Evolutionary conservation across 2,888 invertebrate genomes (phyloP).

Genomic region (Bellardia bayeri): DNA sequence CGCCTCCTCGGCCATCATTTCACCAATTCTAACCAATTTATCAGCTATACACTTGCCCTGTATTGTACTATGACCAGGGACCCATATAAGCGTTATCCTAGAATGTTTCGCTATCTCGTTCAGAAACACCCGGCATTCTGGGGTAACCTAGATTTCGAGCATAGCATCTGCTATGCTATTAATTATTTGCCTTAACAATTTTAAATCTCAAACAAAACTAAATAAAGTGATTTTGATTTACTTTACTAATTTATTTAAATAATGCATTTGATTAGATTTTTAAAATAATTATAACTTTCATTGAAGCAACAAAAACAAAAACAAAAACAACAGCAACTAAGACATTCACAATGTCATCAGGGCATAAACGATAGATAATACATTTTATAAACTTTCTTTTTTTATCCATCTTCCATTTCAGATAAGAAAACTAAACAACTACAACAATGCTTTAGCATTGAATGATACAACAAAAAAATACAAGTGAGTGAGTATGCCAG

Average conservation of each 20-base stretch:
- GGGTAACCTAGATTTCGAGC: no score
- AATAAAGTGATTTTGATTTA: no score
- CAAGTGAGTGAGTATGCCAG: constrained; percentile 52
- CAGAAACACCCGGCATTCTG: no score
- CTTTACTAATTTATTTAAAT: neutral
- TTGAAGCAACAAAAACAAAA: constrained; percentile 4
- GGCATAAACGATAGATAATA: constrained; percentile 27
- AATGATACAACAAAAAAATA: constrained; percentile 19
- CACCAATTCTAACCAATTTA: no score
- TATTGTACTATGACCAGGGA: no score
- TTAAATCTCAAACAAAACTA: no score
- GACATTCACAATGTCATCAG: constrained; percentile 11
- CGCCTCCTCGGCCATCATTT: no score
- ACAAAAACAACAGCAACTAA: neutral
- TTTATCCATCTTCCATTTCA: neutral
- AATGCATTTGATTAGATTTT: neutral
- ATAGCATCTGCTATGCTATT: no score
- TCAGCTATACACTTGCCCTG: no score
- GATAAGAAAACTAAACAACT: neutral
- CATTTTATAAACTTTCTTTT: constrained; percentile 12
- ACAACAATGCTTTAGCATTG: neutral
- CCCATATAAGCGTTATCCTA: no score
- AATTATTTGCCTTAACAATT: no score
- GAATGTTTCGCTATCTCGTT: no score
- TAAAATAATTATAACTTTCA: constrained; percentile 1